A percentile compares a stretch with the other conserved stretches of the same genome.
phyloP scores from a whole-genome alignment of 2,888 invertebrate genomes.

The Bombyx huttoni region DNA sequence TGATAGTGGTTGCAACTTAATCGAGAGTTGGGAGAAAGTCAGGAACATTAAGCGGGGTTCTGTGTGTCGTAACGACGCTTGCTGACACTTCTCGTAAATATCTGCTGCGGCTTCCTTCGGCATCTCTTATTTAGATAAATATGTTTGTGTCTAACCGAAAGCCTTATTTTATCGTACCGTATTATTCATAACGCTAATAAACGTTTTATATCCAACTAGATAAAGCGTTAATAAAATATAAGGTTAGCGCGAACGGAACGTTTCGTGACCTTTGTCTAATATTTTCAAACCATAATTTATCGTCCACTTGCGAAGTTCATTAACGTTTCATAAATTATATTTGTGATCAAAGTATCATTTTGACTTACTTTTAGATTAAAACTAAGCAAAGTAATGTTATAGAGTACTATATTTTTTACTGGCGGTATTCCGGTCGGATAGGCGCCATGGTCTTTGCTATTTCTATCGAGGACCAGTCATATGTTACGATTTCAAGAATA shows the following conservation, averaged over 20 bases:
- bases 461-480: too few relatives aligned
- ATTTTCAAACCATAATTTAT: too few relatives aligned
- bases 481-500: too few relatives aligned
- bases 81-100: constrained; percentile 20
- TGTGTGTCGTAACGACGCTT: constrained; percentile 14
- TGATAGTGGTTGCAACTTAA: constrained; percentile 23
- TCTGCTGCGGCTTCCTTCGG: constrained; percentile 14
- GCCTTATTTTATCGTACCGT: constrained; percentile 17
- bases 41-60: constrained; percentile 20
- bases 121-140: constrained; percentile 28
- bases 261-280: too few relatives aligned
- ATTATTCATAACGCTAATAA: constrained; percentile 23
- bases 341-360: constrained; percentile 8
- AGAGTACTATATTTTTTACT: too few relatives aligned
- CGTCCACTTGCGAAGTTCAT: too few relatives aligned
- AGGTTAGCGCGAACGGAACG: not conserved
- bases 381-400: too few relatives aligned
- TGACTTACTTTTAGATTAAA: too few relatives aligned
- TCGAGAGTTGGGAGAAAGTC: constrained; percentile 19
- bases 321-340: too few relatives aligned
- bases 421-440: too few relatives aligned
- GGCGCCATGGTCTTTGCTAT: too few relatives aligned
- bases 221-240: constrained; percentile 1
- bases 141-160: constrained; percentile 20
- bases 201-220: constrained; percentile 15